Evolutionary conservation across 2,888 invertebrate genomes (phyloP).

Genomic region (Anarsia innoxiella): DNA sequence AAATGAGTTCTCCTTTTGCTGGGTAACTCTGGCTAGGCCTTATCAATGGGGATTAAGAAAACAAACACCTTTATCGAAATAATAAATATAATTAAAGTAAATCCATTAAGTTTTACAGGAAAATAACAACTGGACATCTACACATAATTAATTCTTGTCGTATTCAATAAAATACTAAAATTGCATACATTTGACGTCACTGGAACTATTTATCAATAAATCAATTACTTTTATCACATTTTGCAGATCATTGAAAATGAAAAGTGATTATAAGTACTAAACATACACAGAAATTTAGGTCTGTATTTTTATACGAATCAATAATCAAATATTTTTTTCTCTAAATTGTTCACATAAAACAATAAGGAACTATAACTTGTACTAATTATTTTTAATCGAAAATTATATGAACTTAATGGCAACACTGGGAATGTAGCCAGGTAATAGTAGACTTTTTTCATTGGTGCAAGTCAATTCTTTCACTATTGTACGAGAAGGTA

Average conservation of each 20-base stretch:
- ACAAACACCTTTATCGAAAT: slow-evolving; percentile 33
- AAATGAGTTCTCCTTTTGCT: too few relatives aligned
- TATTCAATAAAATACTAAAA: slow-evolving; percentile 28
- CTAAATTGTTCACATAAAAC: slow-evolving; percentile 14
- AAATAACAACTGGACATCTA: slow-evolving; percentile 42
- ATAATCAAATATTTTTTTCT: background rate
- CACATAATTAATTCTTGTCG: slow-evolving; percentile 29
- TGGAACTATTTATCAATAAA: slow-evolving; percentile 20
- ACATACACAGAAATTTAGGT: background rate
- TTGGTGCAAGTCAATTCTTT: too few relatives aligned
- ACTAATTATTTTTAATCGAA: slow-evolving; percentile 11
- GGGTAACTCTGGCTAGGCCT: too few relatives aligned
- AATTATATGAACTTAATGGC: background rate
- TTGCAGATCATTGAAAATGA: slow-evolving; percentile 26
- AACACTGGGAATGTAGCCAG: too few relatives aligned
- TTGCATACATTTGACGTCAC: slow-evolving; percentile 22
- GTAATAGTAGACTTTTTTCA: too few relatives aligned
- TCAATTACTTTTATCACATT: slow-evolving; percentile 33
- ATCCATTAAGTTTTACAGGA: slow-evolving; percentile 42
- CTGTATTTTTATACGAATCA: background rate
- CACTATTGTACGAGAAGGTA: too few relatives aligned
- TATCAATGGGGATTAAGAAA: too few relatives aligned
- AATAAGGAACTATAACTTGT: slow-evolving; percentile 21
- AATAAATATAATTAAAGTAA: slow-evolving; percentile 58
- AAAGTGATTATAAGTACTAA: slow-evolving; percentile 4